These are phyloP conservation scores for Rosalia funebris DNA, from an alignment of 2,888 invertebrate genomes.

Conservation along the genomic window DNA sequence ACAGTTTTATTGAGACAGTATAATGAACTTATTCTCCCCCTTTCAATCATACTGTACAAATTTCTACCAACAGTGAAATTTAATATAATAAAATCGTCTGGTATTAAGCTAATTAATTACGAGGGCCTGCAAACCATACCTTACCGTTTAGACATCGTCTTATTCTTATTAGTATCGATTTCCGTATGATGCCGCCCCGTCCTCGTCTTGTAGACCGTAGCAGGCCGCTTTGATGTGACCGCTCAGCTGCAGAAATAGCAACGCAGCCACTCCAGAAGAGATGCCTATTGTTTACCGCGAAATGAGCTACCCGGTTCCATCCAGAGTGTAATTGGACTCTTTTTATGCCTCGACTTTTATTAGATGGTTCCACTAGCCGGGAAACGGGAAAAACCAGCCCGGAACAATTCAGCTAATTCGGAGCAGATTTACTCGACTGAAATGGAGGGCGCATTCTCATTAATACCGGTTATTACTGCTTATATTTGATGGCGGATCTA, in stretches of 20 bases:
- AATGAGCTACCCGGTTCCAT: slow-evolving; percentile 40
- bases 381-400: slow-evolving; percentile 37
- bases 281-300: slow-evolving; percentile 40
- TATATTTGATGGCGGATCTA: too few relatives aligned
- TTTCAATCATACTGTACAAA: too few relatives aligned
- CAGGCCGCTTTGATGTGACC: slow-evolving; percentile 33
- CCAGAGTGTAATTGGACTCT: slow-evolving; percentile 40
- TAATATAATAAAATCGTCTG: too few relatives aligned
- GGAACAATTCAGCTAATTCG: slow-evolving; percentile 45
- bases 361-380: slow-evolving; percentile 36
- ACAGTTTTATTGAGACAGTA: too few relatives aligned
- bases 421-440: slow-evolving; percentile 45
- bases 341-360: slow-evolving; percentile 46
- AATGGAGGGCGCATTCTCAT: slow-evolving; percentile 40
- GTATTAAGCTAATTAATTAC: too few relatives aligned
- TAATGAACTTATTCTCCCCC: too few relatives aligned
- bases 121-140: too few relatives aligned
- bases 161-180: too few relatives aligned
- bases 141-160: too few relatives aligned
- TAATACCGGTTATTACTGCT: slow-evolving; percentile 46
- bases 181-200: too few relatives aligned
- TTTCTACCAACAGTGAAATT: too few relatives aligned
- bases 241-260: slow-evolving; percentile 36
- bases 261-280: slow-evolving; percentile 28
- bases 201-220: not conserved